These are phyloP conservation scores for Allacma fusca DNA, from an alignment of 2,888 invertebrate genomes.

Conservation along the genomic window DNA sequence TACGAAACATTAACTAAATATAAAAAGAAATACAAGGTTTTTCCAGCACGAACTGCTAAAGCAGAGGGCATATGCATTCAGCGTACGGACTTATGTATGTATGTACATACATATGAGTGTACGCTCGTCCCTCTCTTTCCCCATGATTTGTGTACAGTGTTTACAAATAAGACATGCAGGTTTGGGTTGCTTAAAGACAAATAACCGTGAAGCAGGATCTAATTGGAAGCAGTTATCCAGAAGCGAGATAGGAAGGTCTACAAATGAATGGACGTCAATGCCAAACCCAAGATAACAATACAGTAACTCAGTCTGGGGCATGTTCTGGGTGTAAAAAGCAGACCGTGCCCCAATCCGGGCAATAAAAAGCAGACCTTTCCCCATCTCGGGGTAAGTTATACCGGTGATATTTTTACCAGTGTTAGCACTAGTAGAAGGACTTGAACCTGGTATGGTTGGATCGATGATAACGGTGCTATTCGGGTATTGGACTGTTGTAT, in stretches of 20 bases:
- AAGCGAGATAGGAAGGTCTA: neutral
- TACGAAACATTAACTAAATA: too few species aligned
- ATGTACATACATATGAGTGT: too few species aligned
- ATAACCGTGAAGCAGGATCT: too few species aligned
- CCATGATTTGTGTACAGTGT: too few species aligned
- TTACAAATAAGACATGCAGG: too few species aligned
- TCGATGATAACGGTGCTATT: conserved; percentile 38
- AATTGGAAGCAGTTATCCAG: neutral
- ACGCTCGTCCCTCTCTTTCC: too few species aligned
- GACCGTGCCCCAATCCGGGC: neutral
- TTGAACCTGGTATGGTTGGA: conserved; percentile 47
- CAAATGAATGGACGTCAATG: neutral
- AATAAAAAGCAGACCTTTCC: conserved; percentile 39
- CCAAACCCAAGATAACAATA: conserved; percentile 12
- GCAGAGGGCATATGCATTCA: too few species aligned
- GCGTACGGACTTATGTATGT: too few species aligned
- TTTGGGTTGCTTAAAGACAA: too few species aligned
- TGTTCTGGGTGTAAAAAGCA: neutral
- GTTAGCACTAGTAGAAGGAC: conserved; percentile 56
- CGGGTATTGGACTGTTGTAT: conserved; percentile 47
- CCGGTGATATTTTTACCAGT: conserved; percentile 39
- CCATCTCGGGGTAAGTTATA: conserved; percentile 28
- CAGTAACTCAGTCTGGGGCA: conserved; percentile 13
- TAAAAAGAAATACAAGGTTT: too few species aligned
- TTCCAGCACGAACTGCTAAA: too few species aligned